phyloP scores from a whole-genome alignment of 2,888 invertebrate genomes.

The Pterobdella sp. region DNA sequence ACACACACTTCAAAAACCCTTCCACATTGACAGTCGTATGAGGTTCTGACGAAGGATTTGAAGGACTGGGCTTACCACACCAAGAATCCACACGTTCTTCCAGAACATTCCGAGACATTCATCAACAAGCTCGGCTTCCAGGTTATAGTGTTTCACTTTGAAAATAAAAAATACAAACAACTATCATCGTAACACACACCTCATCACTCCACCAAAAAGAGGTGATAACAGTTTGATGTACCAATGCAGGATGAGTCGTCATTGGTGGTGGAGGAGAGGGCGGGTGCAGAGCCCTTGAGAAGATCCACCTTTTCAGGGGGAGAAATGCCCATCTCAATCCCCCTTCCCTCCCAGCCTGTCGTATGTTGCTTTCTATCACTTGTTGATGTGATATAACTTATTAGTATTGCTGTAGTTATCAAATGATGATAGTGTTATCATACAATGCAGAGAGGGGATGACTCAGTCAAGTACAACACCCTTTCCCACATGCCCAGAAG shows the following conservation, averaged over 20 bases:
- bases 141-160: background rate
- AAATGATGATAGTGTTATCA: too few relatives aligned
- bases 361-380: too few relatives aligned
- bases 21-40: constrained; percentile 15
- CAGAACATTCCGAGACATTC: constrained; percentile 12
- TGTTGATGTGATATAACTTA: too few relatives aligned
- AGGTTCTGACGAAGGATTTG: constrained; percentile 20
- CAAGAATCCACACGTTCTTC: constrained; percentile 26
- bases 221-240: too few relatives aligned
- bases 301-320: constrained; percentile 27
- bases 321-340: background rate
- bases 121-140: constrained; percentile 24
- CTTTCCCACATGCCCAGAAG: constrained; percentile 4
- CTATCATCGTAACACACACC: background rate
- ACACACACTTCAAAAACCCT: background rate
- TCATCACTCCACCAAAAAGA: background rate
- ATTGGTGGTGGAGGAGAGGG: constrained; percentile 9
- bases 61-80: constrained; percentile 18
- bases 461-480: constrained; percentile 22
- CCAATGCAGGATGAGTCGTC: constrained; percentile 14
- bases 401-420: too few relatives aligned
- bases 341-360: too few relatives aligned
- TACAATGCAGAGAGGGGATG: background rate
- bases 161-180: background rate
- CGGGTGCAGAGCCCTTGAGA: constrained; percentile 22